Conservation (phyloP, 2,113 vertebrate genomes). For the Mystacornis crossleyi region DNA sequence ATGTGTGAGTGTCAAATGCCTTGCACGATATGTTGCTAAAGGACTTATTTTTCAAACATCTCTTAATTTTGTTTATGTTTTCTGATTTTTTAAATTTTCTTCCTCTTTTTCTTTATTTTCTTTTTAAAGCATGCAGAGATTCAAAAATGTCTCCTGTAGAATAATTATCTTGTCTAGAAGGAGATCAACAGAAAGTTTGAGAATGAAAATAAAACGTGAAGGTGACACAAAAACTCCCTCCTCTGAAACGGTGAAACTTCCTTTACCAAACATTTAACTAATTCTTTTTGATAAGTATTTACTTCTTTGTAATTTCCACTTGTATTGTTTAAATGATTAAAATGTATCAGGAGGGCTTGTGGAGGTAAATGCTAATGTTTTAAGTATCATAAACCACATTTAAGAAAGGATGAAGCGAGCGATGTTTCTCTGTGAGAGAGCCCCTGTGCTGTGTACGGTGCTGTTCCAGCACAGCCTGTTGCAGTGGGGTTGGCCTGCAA, state of each 20-base stretch:
- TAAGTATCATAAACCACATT: not conserved
- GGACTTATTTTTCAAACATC: not conserved
- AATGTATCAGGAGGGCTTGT: not conserved
- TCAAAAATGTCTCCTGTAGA: not conserved
- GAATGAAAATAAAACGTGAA: not conserved
- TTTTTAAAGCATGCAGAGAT: not conserved
- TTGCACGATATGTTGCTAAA: not conserved
- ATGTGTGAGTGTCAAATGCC: not conserved
- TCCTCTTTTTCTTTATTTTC: not conserved
- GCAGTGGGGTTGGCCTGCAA: no score
- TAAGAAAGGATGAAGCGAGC: not conserved
- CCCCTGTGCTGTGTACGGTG: accelerated
- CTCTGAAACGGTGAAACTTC: not conserved
- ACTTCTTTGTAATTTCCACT: not conserved
- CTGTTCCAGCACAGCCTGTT: not conserved
- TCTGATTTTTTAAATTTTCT: not conserved
- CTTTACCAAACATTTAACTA: not conserved
- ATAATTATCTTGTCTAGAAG: not conserved
- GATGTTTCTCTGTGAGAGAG: not conserved
- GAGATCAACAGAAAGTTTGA: not conserved
- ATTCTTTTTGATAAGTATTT: not conserved
- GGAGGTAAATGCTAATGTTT: not conserved
- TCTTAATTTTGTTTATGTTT: not conserved
- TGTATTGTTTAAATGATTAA: not conserved
- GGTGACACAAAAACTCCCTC: not conserved